Evolutionary conservation across 2,113 vertebrate species (phyloP), one percentile per base, ranked within the genome.

Genomic region (Reinhardtius hippoglossoides): DNA sequence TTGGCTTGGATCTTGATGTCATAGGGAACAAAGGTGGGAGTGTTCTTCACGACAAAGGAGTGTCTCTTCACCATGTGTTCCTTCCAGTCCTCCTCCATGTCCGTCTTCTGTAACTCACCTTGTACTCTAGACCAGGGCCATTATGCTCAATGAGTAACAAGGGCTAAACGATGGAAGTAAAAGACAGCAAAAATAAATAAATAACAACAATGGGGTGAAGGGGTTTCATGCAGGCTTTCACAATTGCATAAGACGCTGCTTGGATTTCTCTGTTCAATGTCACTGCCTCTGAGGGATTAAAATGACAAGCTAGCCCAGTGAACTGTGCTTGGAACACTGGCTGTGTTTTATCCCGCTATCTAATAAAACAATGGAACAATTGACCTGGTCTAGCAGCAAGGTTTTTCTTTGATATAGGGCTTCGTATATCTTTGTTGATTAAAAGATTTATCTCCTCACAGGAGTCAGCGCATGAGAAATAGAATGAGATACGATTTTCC

Each of bases 91-190:
- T 70, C 88, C 0, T 93, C 94, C 0, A 89, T 65, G 0, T 95
- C 96, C 85, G 95, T 5, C 92, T 95, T 78, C 94, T 92, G 95
- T 97, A 98, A 63, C 95, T 95, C 65, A 99, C 96, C 82, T 91
- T 96, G 82, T 99, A 99, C 91, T 97, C 96, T 87, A 99, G 90
- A 10, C 96, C 97, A 0, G 97, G 97, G 1, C 97, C 98, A 0
- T 97, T 98, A 81, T 94, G 95, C 67, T 99, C 97, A 63, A 94
- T 50, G 8, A 95, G 92, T 56, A 93, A 94, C 93, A 99, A 64
- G 0, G 97, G 97, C 98, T 99, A 83, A 0, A 63, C 6, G 61
- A 58, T 16, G 18, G 42, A 13, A 20, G 20, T 16, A 46, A 40
- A 54, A n/a, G 16, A 68, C 35, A 71, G n/a, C 16, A 44, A 40